Conservation (phyloP, 2,888 invertebrate species). For the Melanostoma mellinum region DNA sequence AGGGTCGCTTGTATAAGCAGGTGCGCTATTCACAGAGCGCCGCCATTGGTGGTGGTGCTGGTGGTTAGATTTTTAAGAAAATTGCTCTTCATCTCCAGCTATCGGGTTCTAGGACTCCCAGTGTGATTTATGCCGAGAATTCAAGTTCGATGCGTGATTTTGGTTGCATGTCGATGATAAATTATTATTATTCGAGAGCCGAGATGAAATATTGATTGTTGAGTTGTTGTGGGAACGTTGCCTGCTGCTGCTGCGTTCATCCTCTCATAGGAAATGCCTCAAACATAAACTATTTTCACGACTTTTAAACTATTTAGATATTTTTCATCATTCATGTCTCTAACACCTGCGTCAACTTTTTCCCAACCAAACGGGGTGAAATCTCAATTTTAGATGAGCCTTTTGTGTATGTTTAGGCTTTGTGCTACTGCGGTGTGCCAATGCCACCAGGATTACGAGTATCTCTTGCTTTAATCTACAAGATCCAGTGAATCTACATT, state of each 20-base stretch:
- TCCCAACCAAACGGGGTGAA: slow-evolving; percentile 21
- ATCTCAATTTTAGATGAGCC: slow-evolving; percentile 68
- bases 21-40: slow-evolving; percentile 18
- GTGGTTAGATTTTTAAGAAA: slow-evolving; percentile 22
- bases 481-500: slow-evolving; percentile 27
- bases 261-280: slow-evolving; percentile 41
- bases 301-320: slow-evolving; percentile 66
- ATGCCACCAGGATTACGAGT: background rate
- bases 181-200: slow-evolving; percentile 50
- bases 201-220: slow-evolving; percentile 71
- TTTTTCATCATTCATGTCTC: slow-evolving; percentile 47
- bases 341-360: slow-evolving; percentile 66
- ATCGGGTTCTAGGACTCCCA: slow-evolving; percentile 39
- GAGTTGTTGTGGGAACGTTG: slow-evolving; percentile 61
- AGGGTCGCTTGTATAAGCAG: slow-evolving; percentile 52
- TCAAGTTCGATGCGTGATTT: slow-evolving; percentile 70
- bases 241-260: background rate
- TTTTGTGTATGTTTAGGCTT: background rate
- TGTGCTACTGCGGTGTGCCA: slow-evolving; percentile 20
- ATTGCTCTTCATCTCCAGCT: slow-evolving; percentile 26
- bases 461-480: slow-evolving; percentile 4
- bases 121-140: slow-evolving; percentile 61
- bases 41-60: background rate
- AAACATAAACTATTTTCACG: slow-evolving; percentile 60
- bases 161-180: slow-evolving; percentile 71